A percentile compares a stretch with the other conserved stretches of the same genome.
phyloP scores from a whole-genome alignment of 2,888 invertebrate genomes.

The Chrysotoxum bicinctum region DNA sequence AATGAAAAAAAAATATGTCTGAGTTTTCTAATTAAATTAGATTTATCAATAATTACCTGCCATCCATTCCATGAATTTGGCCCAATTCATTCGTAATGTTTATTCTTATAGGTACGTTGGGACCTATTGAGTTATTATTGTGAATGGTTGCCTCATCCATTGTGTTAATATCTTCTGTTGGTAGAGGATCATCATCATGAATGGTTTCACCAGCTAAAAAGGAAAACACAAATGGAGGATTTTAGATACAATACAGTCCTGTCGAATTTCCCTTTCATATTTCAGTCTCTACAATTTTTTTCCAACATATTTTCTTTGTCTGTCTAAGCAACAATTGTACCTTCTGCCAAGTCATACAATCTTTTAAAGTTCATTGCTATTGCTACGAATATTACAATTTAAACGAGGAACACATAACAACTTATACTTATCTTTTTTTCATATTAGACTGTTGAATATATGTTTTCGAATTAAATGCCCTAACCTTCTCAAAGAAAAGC shows the following conservation, averaged over 20 bases:
- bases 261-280: background rate
- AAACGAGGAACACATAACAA: background rate
- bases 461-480: background rate
- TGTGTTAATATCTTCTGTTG: slow-evolving; percentile 77
- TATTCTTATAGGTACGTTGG: slow-evolving; percentile 77
- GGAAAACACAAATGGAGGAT: background rate
- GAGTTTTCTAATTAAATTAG: background rate
- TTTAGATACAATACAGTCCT: too few relatives aligned
- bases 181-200: slow-evolving; percentile 79
- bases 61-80: slow-evolving; percentile 78
- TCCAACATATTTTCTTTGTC: too few relatives aligned
- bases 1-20: background rate
- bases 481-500: background rate
- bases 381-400: too few relatives aligned
- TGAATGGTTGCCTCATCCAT: slow-evolving; percentile 70
- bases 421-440: too few relatives aligned
- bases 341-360: too few relatives aligned
- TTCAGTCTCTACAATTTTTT: background rate
- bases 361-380: too few relatives aligned
- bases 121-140: slow-evolving; percentile 73
- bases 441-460: too few relatives aligned
- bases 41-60: slow-evolving; percentile 37
- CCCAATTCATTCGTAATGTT: slow-evolving; percentile 81
- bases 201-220: slow-evolving; percentile 60
- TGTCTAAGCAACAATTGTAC: too few relatives aligned